Percentiles rank a stretch among this genome's conserved stretches.
Evolutionary conservation across 2,888 invertebrate genomes (phyloP).

Genomic region (Campaea margaritaria): DNA sequence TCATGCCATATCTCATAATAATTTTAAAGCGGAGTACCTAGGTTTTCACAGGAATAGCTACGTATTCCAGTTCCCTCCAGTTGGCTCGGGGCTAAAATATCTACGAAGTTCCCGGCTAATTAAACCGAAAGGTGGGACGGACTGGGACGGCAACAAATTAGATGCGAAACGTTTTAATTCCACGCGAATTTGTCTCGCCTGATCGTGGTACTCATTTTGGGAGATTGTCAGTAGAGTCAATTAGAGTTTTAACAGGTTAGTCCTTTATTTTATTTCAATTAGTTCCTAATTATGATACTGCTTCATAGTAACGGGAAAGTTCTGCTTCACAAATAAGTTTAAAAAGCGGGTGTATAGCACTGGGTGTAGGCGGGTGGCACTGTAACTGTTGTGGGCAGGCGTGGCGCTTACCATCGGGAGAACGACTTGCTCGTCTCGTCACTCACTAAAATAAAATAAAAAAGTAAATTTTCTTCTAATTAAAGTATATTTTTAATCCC

Average conservation of each 20-base stretch:
- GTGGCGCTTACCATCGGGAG: too few species aligned
- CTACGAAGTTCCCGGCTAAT: conserved; percentile 16
- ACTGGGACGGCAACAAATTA: conserved; percentile 14
- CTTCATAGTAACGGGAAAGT: not conserved
- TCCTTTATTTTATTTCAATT: not conserved
- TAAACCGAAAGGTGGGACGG: conserved; percentile 12
- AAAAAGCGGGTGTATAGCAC: too few species aligned
- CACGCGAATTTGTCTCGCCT: conserved; percentile 10
- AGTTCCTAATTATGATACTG: not conserved
- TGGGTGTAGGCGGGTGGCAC: too few species aligned
- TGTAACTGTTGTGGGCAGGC: too few species aligned
- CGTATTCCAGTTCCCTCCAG: conserved; percentile 8
- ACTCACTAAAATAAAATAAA: too few species aligned
- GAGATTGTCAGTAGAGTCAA: not conserved
- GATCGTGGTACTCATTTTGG: not conserved
- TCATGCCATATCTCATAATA: not conserved
- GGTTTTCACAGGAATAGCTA: not conserved
- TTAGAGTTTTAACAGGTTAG: not conserved
- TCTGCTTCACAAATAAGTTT: too few species aligned
- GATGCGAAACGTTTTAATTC: conserved; percentile 16
- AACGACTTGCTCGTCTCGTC: too few species aligned
- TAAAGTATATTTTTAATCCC: too few species aligned
- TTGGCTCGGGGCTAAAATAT: conserved; percentile 16
- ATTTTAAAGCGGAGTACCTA: conserved; percentile 5
- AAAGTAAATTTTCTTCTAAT: too few species aligned